Evolutionary conservation across 1,140 invertebrate species (phyloP), one percentile per base, ranked within the genome.

Genomic region (Brachionus paranguensis): DNA sequence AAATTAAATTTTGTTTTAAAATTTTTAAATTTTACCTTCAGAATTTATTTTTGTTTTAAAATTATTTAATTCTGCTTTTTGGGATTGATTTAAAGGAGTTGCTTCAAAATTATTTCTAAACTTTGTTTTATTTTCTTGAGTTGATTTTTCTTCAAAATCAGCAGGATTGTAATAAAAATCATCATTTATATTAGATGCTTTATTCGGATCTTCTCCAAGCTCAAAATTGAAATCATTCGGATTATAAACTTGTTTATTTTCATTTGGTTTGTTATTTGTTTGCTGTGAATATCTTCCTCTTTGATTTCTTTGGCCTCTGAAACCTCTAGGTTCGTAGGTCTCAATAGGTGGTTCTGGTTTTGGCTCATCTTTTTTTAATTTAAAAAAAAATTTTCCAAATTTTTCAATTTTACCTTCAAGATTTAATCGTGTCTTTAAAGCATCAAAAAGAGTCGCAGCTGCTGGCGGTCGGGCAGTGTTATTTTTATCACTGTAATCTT

Each of bases 231-330:
- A 76, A 76, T 76, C 72, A 76, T 76, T 76, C 3, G 72, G 72
- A 50, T 76, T 47, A 33, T 76, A 76, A 50, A 76, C 72, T 53
- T 76, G 72, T 33, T 76, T 76, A 50, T 76, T 76, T 76, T 47
- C 27, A 14, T 14, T 0, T 11, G 20, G n/a, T 29, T 20, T 50
- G 29, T 47, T 27, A 27, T 12, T 12, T 27, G 43, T 2, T 50
- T 47, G 72, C 14, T 76, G 72, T 8, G 0, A 10, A 2, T 20
- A 24, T 76, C 43, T 76, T 47, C 72, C 72, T 11, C 72, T 14
- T 29, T 76, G 45, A 76, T 50, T 50, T 53, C 45, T 24, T 3
- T 76, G 72, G 43, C 41, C 45, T 50, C 68, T 41, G 3, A 7
- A 10, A 12, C 68, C 68, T 72, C 68, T 72, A n/a, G 33, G 10